These are phyloP conservation scores for Sebastes steindachneri DNA, from an alignment of 2,797 vertebrate species.

Conservation along the genomic window DNA sequence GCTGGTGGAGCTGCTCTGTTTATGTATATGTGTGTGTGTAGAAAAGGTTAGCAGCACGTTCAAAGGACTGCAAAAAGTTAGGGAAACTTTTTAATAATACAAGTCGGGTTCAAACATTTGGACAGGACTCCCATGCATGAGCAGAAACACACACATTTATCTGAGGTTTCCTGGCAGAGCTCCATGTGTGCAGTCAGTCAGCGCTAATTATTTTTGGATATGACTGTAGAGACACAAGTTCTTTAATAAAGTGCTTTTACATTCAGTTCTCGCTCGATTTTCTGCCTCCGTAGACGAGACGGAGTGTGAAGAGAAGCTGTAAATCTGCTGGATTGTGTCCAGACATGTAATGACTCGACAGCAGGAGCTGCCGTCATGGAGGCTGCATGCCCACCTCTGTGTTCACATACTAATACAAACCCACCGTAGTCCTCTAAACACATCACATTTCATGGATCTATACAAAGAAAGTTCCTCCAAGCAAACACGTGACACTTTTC, in stretches of 20 bases:
- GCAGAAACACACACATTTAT: neutral
- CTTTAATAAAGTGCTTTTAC: constrained; percentile 35
- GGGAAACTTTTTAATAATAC: neutral
- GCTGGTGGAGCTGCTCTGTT: constrained; percentile 26
- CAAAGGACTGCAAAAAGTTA: neutral
- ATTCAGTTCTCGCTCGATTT: neutral
- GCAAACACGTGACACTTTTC: neutral
- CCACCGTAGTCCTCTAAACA: neutral
- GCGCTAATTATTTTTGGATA: constrained; percentile 42
- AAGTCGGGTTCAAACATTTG: neutral
- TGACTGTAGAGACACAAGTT: constrained; percentile 25
- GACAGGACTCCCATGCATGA: neutral
- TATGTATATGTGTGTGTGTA: neutral
- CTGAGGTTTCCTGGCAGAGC: constrained; percentile 1
- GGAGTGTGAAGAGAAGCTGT: constrained; percentile 14
- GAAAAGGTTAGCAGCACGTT: constrained; percentile 32
- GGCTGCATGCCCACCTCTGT: neutral
- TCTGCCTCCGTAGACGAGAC: neutral
- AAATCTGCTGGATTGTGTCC: constrained; percentile 35
- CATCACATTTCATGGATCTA: neutral
- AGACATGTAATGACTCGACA: constrained; percentile 31
- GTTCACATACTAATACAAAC: neutral
- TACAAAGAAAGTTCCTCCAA: neutral
- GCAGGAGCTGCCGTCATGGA: neutral
- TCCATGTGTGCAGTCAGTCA: neutral